Evolutionary conservation across 2,113 vertebrate species (phyloP).

Genomic region (Cathartes aura): DNA sequence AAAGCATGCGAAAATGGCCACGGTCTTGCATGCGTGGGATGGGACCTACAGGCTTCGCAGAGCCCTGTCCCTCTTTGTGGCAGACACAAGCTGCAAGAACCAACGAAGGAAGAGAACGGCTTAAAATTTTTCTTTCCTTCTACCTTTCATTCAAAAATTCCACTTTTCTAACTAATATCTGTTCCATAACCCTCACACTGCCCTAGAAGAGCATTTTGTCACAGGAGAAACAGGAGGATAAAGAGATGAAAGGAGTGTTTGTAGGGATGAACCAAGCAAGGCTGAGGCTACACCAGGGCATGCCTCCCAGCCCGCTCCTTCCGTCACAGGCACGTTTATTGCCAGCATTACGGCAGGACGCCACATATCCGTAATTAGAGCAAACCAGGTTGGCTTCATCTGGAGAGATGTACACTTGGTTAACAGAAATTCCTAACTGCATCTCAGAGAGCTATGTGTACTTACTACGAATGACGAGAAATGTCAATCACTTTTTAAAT

Average conservation of each 20-base stretch:
- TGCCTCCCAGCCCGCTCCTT: not conserved
- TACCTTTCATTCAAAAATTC: not conserved
- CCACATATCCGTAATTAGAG: rapidly evolving
- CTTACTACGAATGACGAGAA: not conserved
- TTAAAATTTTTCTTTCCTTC: not conserved
- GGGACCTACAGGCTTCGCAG: not conserved
- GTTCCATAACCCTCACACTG: not conserved
- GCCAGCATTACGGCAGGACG: not conserved
- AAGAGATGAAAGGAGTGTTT: not conserved
- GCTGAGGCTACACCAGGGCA: not conserved
- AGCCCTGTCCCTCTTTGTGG: not conserved
- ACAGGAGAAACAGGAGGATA: not conserved
- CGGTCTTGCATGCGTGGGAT: rapidly evolving
- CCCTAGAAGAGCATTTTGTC: not conserved
- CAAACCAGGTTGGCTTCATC: not conserved
- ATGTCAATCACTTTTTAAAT: not conserved
- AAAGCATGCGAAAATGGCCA: not conserved
- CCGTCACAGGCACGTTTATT: not conserved
- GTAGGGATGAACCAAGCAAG: not conserved
- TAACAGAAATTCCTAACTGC: not conserved
- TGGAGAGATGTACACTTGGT: not conserved
- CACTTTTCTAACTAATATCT: not conserved
- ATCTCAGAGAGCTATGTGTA: not conserved
- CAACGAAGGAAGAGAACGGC: not conserved
- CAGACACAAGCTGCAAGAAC: not conserved